Base-by-base conservation (phyloP, 1,140 invertebrate genomes). In the Gyrodactylus bullatarudis region DNA sequence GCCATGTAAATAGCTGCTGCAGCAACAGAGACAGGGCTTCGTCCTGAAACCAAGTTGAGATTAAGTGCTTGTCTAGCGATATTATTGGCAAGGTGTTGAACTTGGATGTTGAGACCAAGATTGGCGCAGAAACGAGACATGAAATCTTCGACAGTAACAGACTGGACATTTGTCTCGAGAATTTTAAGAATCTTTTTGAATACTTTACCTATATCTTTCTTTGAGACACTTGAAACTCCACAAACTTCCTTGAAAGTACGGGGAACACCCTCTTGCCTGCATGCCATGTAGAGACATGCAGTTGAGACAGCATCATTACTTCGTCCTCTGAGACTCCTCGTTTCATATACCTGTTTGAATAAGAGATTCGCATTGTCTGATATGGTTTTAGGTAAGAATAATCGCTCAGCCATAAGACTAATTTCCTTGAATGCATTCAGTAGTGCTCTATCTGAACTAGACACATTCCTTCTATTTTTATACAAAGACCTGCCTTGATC, bases 1-100 rank as follows among this genome's bases (percentile, higher is more conserved):
- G 95, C 94, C 92, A 99, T 97, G 78, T 98, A 99, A 78, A 99
- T 99, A 70, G 95, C 93, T 69, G 95, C 94, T 27, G 95, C 95
- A 0, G 95, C 91, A 0, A 99, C 91, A 0, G 93, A 98, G 76
- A 98, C 96, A 0, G 95, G 95, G 76, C 92, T 97, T 78, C 93
- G 85, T n/a, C 94, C 94, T 75, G 94, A 89, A 19, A 98, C 93
- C 78, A 98, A 89, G 78, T 98, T 93, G 78, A 95, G 81, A 78
- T 98, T 92, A 0, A 93, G 91, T 69, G 94, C 93, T 80, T 91
- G 92, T 75, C 87, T 85, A 0, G 94, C 94, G 78, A 99, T 98
- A 78, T 94, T 86, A 2, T 91, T 95, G 0, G 95, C 94, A 22
- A 89, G 91, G 76, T 87, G 85, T 81, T 98, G 93, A 19, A 98